Base-by-base conservation (phyloP, 2,113 vertebrate species). In the Corythoichthys intestinalis region DNA sequence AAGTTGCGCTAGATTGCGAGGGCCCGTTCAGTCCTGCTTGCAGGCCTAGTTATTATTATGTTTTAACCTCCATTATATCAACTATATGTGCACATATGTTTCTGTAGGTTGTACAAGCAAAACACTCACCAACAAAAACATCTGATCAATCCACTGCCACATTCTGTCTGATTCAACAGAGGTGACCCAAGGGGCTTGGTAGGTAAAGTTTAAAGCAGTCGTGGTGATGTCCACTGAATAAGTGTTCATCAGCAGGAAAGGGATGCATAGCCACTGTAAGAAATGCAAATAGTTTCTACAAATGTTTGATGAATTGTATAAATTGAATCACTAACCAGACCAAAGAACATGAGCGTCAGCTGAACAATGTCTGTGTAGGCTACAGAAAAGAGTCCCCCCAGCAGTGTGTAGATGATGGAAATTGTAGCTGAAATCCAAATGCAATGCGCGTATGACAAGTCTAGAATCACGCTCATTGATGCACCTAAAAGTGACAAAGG, bases 361-460 rank as follows among this genome's bases (percentile, higher is more conserved):
- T 90, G 89, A 65, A 90, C 76, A 54, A 90, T 44, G 12, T 89
- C 87, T 53, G 88, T 90, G 72, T 89, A 90, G 41, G 86, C 88
- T 61, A 90, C 86, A 44, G 89, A 88, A 59, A 87, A 89, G 14
- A 90, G 80, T 2, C 85, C 89, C 57, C 88, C 88, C 3, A 88
- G 65, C 70, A 90, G 56, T 8, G 86, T 90, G 72, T 88, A 88
- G 59, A 86, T 28, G 15, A 90, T 90, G 65, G 86, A 83, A 12
- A 89, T 82, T 6, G 75, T 66, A 4, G 89, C 73, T 0, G 88
- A 90, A 68, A 88, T 79, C 73, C 76, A 81, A 6, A 77, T 69
- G 15, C 80, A 80, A 8, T 80, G 63, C 9, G 6, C 20, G 50
- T 64, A 86, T 5, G 83, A 63, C 28, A 89, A 6, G 46, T 86